Evolutionary conservation across 2,797 vertebrate species (phyloP).

Genomic region (Octomys mimax): DNA sequence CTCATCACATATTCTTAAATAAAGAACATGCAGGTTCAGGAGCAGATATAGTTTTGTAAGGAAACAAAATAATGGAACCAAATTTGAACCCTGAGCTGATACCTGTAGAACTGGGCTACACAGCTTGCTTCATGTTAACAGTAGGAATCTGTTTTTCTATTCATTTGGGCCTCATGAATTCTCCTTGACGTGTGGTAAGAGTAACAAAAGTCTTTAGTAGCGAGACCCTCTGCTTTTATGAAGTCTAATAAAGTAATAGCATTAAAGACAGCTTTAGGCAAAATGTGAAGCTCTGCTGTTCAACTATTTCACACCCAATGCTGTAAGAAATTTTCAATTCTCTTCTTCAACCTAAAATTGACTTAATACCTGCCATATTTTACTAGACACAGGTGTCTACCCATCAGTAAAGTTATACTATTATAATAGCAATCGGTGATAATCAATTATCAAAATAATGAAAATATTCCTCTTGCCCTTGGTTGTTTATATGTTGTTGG

Average conservation of each 20-base stretch:
- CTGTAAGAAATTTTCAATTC: background rate
- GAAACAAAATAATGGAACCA: background rate
- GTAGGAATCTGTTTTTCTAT: background rate
- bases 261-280: slow-evolving; percentile 15
- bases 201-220: background rate
- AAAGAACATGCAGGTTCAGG: background rate
- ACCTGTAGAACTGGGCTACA: background rate
- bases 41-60: background rate
- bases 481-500: background rate
- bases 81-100: background rate
- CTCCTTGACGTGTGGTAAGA: background rate
- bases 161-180: background rate
- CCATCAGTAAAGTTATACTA: background rate
- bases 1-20: background rate
- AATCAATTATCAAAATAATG: background rate
- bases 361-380: background rate
- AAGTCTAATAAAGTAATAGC: background rate
- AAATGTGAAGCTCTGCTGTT: background rate
- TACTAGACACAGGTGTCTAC: background rate
- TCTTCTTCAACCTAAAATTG: background rate
- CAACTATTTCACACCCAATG: background rate
- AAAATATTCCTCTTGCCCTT: accelerated
- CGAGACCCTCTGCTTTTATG: background rate
- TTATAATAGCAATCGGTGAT: background rate
- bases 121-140: background rate